phyloP scores from a whole-genome alignment of 1,140 invertebrate genomes.

The Aplysia californica region DNA sequence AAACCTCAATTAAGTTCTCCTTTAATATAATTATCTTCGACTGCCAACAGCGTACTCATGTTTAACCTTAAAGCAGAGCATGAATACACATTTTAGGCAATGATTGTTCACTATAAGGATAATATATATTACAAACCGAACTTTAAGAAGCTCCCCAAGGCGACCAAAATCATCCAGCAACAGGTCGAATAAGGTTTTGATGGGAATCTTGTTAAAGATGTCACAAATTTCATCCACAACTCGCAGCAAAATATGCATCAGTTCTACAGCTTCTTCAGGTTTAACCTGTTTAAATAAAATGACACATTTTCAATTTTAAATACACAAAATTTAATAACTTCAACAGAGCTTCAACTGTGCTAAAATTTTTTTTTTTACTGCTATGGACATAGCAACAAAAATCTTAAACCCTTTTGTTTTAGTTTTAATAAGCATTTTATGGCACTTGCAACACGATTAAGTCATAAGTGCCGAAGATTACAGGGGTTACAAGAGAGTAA shows the following conservation, averaged over 20 bases:
- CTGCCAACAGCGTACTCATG: neutral
- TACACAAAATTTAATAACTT: no score
- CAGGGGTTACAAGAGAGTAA: no score
- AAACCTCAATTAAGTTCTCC: neutral
- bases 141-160: slow-evolving; percentile 49
- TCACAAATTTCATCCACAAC: slow-evolving; percentile 57
- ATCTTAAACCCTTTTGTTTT: no score
- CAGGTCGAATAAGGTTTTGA: slow-evolving; percentile 47
- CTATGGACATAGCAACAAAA: no score
- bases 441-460: no score
- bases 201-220: slow-evolving; percentile 47
- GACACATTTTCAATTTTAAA: no score
- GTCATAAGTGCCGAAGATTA: no score
- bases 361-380: no score
- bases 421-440: no score
- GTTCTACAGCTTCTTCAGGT: slow-evolving; percentile 31
- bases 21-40: neutral
- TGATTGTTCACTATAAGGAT: neutral
- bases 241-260: slow-evolving; percentile 39
- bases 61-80: neutral
- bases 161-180: slow-evolving; percentile 41
- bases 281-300: no score
- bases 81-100: neutral
- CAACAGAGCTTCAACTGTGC: no score
- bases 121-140: slow-evolving; percentile 37